Evolutionary conservation across 1,140 invertebrate genomes (phyloP), one percentile per base, ranked within the genome.

Genomic region (Phthorimaea operculella): DNA sequence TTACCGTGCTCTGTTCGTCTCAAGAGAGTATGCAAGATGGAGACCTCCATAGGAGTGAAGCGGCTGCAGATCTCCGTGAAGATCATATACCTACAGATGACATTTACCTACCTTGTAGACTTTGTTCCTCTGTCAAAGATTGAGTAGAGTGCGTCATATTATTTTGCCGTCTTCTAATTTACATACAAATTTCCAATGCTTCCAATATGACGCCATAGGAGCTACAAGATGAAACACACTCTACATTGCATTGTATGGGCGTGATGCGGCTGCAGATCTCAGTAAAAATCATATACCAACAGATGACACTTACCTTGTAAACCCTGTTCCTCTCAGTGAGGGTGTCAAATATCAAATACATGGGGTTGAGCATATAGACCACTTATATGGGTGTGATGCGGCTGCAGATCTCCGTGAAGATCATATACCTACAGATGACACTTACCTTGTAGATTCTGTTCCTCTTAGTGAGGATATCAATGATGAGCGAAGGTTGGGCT

Each of bases 71-170:
- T n/a, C n/a, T n/a, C n/a, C n/a, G n/a, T n/a, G n/a, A n/a, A n/a
- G n/a, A n/a, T n/a, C n/a, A n/a, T n/a, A n/a, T n/a, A n/a, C n/a
- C n/a, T n/a, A n/a, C n/a, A n/a, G n/a, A n/a, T n/a, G n/a, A n/a
- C n/a, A n/a, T n/a, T 64, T 85, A n/a, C n/a, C n/a, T n/a, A 97
- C 97, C 90, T 99, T 99, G 77, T 98, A 98, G 6, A 98, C 96
- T 18, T 90, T 88, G 85, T 98, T 97, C 55, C 92, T 88, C 74
- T 93, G 70, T 97, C 95, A 71, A 97, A 97, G 55, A 96, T 91
- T 0, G 94, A 96, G 78, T n/a, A n/a, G n/a, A n/a, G n/a, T n/a
- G n/a, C n/a, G n/a, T n/a, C n/a, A n/a, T n/a, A n/a, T n/a, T n/a
- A n/a, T n/a, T n/a, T n/a, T n/a, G n/a, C n/a, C n/a, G n/a, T n/a